These are phyloP conservation scores for Campylomormyrus tamandua DNA, from an alignment of 2,113 vertebrate species.

Conservation along the genomic window DNA sequence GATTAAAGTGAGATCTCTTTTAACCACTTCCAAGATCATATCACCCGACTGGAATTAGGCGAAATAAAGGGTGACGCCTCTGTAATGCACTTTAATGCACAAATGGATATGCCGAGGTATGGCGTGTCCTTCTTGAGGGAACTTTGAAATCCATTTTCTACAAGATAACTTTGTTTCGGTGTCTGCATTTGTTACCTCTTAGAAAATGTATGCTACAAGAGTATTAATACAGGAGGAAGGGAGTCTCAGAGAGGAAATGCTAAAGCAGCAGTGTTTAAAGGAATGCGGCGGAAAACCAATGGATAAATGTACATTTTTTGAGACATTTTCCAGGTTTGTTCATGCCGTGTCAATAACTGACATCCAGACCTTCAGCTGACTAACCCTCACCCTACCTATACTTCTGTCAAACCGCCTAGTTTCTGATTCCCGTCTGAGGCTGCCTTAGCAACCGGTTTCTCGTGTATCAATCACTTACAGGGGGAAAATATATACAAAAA, in stretches of 20 bases:
- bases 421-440: neutral
- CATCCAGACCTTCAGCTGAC: neutral
- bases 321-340: neutral
- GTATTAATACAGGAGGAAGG: neutral
- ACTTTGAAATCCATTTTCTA: neutral
- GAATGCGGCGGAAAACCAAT: neutral
- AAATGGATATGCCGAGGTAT: neutral
- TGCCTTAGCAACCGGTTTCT: neutral
- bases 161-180: neutral
- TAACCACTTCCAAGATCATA: neutral
- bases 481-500: neutral
- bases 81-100: neutral
- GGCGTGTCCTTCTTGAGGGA: neutral
- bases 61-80: neutral
- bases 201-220: neutral
- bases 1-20: neutral
- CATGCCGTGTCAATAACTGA: neutral
- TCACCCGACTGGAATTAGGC: neutral
- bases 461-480: neutral
- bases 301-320: neutral
- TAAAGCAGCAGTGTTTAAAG: neutral
- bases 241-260: neutral
- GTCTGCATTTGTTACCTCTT: neutral
- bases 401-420: neutral
- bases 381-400: neutral